phyloP scores from a whole-genome alignment of 2,113 vertebrate genomes.

The Otocyon megalotis region DNA sequence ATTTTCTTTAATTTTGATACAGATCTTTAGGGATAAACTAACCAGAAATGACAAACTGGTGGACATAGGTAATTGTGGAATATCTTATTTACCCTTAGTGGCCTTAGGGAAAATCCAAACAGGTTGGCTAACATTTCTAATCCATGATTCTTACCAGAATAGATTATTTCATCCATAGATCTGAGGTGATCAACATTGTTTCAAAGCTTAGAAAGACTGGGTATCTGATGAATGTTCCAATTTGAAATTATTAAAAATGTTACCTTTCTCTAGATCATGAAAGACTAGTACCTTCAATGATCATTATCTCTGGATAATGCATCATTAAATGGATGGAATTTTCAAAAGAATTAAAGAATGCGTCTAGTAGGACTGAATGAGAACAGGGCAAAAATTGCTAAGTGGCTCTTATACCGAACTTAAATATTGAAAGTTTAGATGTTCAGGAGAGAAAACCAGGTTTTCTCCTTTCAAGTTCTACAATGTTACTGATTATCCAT shows the following conservation, averaged over 20 bases:
- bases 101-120: not conserved
- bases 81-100: not conserved
- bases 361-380: not conserved
- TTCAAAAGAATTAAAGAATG: not conserved
- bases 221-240: slow-evolving; percentile 9
- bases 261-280: not conserved
- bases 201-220: not conserved
- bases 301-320: not conserved
- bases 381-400: not conserved
- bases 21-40: not conserved
- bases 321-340: not conserved
- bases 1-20: not conserved
- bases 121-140: not conserved
- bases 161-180: not conserved
- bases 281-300: not conserved
- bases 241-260: slow-evolving; percentile 37
- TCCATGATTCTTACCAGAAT: not conserved
- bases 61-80: not conserved
- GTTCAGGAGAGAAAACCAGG: not conserved
- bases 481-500: not conserved
- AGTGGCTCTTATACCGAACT: not conserved
- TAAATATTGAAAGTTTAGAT: not conserved
- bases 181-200: not conserved
- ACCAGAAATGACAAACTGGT: not conserved
- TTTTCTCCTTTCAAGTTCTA: not conserved